Evolutionary conservation across 2,888 invertebrate genomes (phyloP).

Genomic region (Phaonia tiefii): DNA sequence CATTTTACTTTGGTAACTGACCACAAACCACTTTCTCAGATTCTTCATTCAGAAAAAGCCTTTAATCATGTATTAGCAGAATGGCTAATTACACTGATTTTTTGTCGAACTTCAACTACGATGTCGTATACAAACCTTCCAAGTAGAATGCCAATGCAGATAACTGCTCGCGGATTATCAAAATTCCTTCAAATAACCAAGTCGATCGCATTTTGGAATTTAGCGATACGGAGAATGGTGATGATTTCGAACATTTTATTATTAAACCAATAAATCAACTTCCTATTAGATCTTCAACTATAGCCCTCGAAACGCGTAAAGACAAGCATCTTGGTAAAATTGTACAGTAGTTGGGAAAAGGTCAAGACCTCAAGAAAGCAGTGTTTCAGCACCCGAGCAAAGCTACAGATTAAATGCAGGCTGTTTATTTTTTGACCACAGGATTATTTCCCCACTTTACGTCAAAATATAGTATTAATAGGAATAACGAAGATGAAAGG

Average conservation of each 20-base stretch:
- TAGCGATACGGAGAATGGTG: too few relatives aligned
- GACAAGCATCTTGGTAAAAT: too few relatives aligned
- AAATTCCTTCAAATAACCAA: neutral
- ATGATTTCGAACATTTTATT: slow-evolving; percentile 19
- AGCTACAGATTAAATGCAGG: neutral
- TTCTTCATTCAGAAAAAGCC: too few relatives aligned
- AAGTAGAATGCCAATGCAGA: slow-evolving; percentile 31
- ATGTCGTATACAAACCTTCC: slow-evolving; percentile 38
- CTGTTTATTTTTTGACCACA: slow-evolving; percentile 27
- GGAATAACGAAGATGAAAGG: slow-evolving; percentile 4
- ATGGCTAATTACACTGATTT: slow-evolving; percentile 54
- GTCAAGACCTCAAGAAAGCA: too few relatives aligned
- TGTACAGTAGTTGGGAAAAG: too few relatives aligned
- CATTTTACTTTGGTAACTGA: too few relatives aligned
- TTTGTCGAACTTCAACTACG: slow-evolving; percentile 49
- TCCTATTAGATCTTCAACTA: neutral
- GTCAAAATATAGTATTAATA: neutral
- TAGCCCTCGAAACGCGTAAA: slow-evolving; percentile 10
- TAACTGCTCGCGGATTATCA: slow-evolving; percentile 6
- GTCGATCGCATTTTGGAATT: neutral
- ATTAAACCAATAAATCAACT: slow-evolving; percentile 28
- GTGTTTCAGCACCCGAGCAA: neutral
- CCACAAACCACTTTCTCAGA: slow-evolving; percentile 21
- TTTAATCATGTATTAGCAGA: slow-evolving; percentile 49
- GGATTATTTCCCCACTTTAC: slow-evolving; percentile 17